Base-by-base conservation (phyloP, 2,113 vertebrate species). In the Willisornis vidua region DNA sequence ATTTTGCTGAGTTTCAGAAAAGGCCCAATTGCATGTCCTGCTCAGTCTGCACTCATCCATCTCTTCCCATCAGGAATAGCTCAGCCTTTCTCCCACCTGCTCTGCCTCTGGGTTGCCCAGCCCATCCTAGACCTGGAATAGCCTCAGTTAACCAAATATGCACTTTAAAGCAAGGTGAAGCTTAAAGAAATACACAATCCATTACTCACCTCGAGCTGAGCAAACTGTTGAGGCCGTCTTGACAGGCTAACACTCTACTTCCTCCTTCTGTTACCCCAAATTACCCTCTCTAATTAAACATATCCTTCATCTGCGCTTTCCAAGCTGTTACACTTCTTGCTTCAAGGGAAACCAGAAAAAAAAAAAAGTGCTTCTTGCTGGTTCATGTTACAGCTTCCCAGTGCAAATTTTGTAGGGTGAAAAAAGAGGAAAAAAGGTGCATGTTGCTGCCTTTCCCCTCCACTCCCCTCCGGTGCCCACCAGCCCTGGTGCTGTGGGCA, bases 401-500 rank as follows among this genome's bases (percentile, higher is more conserved):
- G 15, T 78, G 72, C 63, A 80, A 66, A 33, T 5, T 19, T 4
- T 19, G 61, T 7, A 23, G 72, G 51, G 55, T 41, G 52, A 28
- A 59, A 81, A 71, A 31, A 23, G 65, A 52, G 59, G 54, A 46
- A 24, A 14, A 76, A 58, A 90, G 59, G 35, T 62, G 59, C 74
- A 10, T 1, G 6, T 20, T 0, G 22, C 76, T 31, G 67, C 73
- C 7, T n/a, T 14, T 0, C 22, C 17, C 5, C 51, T 45, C 89
- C 0, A 6, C 51, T 74, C 33, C 51, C 88, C 26, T 61, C 26
- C 80, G 25, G n/a, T 68, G 23, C 55, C 72, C 6, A 0, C 6
- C 1, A 1, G 15, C n/a, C 29, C 39, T 1, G 2, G 70, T 0
- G 23, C 93, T 6, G 24, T 0, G 5, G 58, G 24, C 1, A n/a